Evolutionary conservation across 2,888 invertebrate species (phyloP), one percentile per base, ranked within the genome.

Genomic region (Himalopsyche anomala): DNA sequence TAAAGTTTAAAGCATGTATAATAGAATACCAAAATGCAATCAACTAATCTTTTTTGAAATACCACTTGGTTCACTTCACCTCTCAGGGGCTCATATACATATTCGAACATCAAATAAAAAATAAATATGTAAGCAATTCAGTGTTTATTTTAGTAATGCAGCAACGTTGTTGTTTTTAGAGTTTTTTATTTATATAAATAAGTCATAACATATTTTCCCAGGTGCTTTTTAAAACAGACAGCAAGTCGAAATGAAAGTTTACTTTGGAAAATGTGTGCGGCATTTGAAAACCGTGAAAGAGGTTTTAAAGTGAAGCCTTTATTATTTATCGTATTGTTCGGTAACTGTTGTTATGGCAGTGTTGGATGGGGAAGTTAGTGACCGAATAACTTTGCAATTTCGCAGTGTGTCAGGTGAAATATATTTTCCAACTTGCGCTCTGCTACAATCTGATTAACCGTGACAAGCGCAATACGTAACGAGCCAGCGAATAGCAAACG

Each of bases 381-480:
- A 87, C 87, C 87, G 85, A n/a, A 51, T 69, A 85, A 85, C 87
- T 87, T 85, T 85, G 85, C 84, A 87, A 87, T 87, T 87, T 84
- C 51, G 51, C 87, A 74, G 85, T 62, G 81, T 85, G 87, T 87
- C 87, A 87, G 87, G 85, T 87, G 85, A 86, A 86, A 84, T 86
- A 84, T 81, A 69, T 74, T 74, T 74, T 74, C 74, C 36, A 74
- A 36, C 74, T 74, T 36, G 74, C 74, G 74, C 38, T 36, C 74
- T 38, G 36, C 74, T 74, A 74, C 74, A 74, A 74, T 74, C 74
- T 74, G 74, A 74, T 74, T 74, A 74, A 74, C 38, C 38, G 28
- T 38, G 74, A 74, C 74, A 74, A 74, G 74, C 36, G 38, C 74
- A 74, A 74, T 74, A 74, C 74, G 36, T 74, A 74, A 74, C 74